These are phyloP conservation scores for Xenus cinereus DNA, from an alignment of 2,113 vertebrate species.

Conservation along the genomic window DNA sequence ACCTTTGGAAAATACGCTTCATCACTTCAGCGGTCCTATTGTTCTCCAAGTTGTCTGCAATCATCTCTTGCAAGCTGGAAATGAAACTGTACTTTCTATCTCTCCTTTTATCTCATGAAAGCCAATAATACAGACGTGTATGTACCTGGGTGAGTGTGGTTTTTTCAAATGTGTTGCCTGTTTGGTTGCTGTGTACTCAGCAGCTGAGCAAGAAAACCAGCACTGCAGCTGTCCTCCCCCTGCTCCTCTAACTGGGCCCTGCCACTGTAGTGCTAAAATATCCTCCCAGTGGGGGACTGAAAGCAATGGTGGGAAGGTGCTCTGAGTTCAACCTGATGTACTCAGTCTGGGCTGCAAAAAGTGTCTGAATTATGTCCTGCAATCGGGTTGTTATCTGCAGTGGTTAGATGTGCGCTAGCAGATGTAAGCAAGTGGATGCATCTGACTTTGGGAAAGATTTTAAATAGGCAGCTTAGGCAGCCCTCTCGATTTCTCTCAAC, in stretches of 20 bases:
- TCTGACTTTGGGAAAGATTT: background rate
- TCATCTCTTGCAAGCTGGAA: background rate
- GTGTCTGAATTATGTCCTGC: background rate
- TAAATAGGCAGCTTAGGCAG: background rate
- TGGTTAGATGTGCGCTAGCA: rapidly evolving
- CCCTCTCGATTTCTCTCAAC: background rate
- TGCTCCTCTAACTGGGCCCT: background rate
- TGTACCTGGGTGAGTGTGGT: background rate
- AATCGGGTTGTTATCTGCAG: background rate
- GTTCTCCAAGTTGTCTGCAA: background rate
- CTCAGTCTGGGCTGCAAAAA: background rate
- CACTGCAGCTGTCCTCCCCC: background rate
- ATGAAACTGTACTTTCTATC: background rate
- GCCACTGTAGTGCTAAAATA: background rate
- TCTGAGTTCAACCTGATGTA: background rate
- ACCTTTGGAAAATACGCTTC: background rate
- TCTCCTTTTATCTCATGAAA: background rate
- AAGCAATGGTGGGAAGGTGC: background rate
- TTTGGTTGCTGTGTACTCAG: background rate
- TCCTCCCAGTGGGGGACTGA: background rate
- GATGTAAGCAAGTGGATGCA: background rate
- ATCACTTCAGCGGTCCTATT: rapidly evolving
- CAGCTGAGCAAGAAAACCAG: background rate
- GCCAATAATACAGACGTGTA: background rate
- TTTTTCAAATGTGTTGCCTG: background rate